Conservation (phyloP, 2,888 invertebrate genomes). For the Macrophya annulata region DNA sequence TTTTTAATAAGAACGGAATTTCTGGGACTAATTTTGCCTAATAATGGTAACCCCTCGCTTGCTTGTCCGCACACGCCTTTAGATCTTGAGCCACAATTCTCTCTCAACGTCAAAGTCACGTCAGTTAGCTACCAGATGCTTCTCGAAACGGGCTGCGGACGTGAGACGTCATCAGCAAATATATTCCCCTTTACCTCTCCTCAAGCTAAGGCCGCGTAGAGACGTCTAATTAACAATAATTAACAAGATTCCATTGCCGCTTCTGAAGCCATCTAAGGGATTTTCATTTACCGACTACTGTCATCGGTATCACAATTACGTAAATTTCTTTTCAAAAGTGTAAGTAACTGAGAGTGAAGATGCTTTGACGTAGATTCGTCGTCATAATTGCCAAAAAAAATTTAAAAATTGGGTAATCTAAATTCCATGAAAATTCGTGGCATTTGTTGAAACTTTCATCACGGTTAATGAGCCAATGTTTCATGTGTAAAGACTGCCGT, state of each 20-base stretch:
- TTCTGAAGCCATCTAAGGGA: not conserved
- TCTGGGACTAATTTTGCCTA: not conserved
- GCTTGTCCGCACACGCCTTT: not conserved
- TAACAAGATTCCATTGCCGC: constrained; percentile 17
- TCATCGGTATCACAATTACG: not conserved
- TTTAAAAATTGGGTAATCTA: not conserved
- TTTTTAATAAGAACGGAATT: constrained; percentile 15
- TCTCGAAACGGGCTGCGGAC: constrained; percentile 37
- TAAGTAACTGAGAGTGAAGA: not conserved
- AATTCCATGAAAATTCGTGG: not conserved
- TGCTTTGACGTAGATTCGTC: not conserved
- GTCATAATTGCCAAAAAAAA: not conserved
- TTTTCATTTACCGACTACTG: not conserved
- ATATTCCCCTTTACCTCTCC: constrained; percentile 29
- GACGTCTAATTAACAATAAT: constrained; percentile 53
- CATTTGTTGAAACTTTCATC: not conserved
- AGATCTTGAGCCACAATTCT: constrained; percentile 35
- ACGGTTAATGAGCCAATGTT: not conserved
- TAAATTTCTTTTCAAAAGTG: not conserved
- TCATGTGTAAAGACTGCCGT: not conserved
- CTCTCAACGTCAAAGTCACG: constrained; percentile 47
- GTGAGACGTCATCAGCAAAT: constrained; percentile 49
- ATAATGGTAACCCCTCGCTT: constrained; percentile 31
- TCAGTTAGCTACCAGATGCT: constrained; percentile 41
- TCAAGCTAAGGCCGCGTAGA: not conserved